Evolutionary conservation across 2,888 invertebrate species (phyloP), one percentile per base, ranked within the genome.

Genomic region (Aleiodes testaceus): DNA sequence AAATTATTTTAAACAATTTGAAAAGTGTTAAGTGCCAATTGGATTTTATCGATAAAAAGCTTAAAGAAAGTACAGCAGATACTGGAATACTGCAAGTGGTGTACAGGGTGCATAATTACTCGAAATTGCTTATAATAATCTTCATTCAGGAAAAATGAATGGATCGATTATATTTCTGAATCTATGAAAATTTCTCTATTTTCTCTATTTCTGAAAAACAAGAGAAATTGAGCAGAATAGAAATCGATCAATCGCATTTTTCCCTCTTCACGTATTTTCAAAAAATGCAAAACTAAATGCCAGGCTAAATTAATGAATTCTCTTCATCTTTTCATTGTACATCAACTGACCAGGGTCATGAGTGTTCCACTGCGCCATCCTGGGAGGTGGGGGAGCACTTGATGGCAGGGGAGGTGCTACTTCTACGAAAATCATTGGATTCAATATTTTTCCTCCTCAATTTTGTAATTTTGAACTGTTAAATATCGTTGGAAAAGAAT

Each of bases 341-440:
- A 49, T 49, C 74, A 79, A 86, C 85, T 85, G 79, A 85, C 87
- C 87, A 74, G 84, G 81, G 80, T 87, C 84, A 74, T 82, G 84
- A 74, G 78, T 82, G 78, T 81, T 83, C 85, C 85, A 84, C 65
- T 85, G 84, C 75, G 80, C 77, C 78, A 80, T 82, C 81, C 83
- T 84, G 74, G 84, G 81, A 72, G 87, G 88, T 74, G 90, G 90
- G 74, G 91, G 91, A 76, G 90, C 90, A 74, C 89, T 89, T 80
- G 89, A 88, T 80, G 91, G 91, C 82, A 91, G 87, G 73, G 91
- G 91, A 79, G 91, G 91, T 79, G 90, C 90, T 84, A 89, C 88
- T 87, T 90, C 90, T 88, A 89, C 86, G 36, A 88, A 85, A 82
- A 84, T 76, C 78, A 78, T 76, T 74, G 74, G 75, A 66, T 75